Percentiles rank a stretch among this genome's conserved stretches.
phyloP scores from a whole-genome alignment of 2,888 invertebrate genomes.

The Fragum whitleyi region DNA sequence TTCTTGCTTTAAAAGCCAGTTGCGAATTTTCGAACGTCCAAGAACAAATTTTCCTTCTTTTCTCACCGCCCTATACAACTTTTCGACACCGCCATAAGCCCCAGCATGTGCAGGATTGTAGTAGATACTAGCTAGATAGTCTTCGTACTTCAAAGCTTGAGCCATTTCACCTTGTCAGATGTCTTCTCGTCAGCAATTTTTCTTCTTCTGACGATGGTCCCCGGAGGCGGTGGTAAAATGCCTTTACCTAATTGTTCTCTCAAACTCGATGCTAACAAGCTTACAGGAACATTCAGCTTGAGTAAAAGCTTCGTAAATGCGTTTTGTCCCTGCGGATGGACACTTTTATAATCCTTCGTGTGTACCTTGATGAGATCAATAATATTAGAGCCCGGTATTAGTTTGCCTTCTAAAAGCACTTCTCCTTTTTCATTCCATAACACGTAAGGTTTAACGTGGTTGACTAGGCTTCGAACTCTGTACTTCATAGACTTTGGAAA shows the following conservation, averaged over 20 bases:
- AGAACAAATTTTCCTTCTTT: slow-evolving; percentile 61
- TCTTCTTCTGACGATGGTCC: slow-evolving; percentile 1
- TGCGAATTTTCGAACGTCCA: too few species aligned
- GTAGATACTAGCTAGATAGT: slow-evolving; percentile 42
- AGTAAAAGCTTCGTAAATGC: too few species aligned
- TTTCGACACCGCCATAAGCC: slow-evolving; percentile 52
- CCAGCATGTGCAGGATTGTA: too few species aligned
- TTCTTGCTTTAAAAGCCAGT: too few species aligned
- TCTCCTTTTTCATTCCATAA: slow-evolving; percentile 42
- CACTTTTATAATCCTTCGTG: slow-evolving; percentile 42
- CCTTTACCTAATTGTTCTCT: slow-evolving; percentile 21
- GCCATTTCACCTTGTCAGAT: slow-evolving; percentile 2
- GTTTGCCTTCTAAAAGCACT: slow-evolving; percentile 8
- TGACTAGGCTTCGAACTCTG: slow-evolving; percentile 1
- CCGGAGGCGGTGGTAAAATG: slow-evolving; percentile 33
- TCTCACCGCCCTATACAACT: slow-evolving; percentile 57
- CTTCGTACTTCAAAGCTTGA: slow-evolving; percentile 16
- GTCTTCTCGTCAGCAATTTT: background rate
- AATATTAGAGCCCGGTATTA: slow-evolving; percentile 39
- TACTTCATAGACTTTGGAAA: slow-evolving; percentile 36
- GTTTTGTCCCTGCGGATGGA: slow-evolving; percentile 12
- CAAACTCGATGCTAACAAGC: slow-evolving; percentile 18
- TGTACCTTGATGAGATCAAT: slow-evolving; percentile 47
- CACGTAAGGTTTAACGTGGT: slow-evolving; percentile 16
- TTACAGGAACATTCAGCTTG: slow-evolving; percentile 38